Evolutionary conservation across 2,113 vertebrate genomes (phyloP).

Genomic region (Pheucticus melanocephalus): DNA sequence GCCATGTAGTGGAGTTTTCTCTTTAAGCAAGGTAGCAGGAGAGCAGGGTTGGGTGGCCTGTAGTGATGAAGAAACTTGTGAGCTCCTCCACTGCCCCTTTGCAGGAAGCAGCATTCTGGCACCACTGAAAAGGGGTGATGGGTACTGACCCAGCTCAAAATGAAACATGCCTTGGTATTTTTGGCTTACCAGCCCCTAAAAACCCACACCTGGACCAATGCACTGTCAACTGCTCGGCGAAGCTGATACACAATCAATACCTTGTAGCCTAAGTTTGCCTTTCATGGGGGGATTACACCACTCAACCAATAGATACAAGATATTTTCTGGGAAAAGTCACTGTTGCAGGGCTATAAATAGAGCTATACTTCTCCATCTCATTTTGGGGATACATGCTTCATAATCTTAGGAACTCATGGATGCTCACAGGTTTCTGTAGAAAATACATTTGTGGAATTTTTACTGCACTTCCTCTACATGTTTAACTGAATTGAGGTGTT

Average conservation of each 20-base stretch:
- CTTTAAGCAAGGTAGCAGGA: neutral
- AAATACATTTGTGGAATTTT: neutral
- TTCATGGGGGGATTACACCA: neutral
- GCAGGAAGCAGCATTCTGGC: neutral
- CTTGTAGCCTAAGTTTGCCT: neutral
- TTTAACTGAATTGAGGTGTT: neutral
- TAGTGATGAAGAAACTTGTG: neutral
- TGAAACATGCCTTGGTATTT: neutral
- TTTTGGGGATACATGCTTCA: neutral
- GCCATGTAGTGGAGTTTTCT: neutral
- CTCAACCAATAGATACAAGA: neutral
- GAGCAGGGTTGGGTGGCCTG: neutral
- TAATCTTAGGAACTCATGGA: neutral
- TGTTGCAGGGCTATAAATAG: neutral
- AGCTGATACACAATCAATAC: neutral
- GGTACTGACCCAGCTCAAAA: neutral
- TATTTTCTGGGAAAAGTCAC: neutral
- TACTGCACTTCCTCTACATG: neutral
- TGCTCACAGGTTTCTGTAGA: neutral
- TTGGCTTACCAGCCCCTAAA: neutral
- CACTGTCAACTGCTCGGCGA: neutral
- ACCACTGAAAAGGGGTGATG: neutral
- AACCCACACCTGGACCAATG: fast-evolving
- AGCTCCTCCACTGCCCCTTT: neutral
- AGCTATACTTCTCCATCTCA: neutral